Conservation (phyloP, 2,888 invertebrate genomes). For the Megalurothrips usitatus region DNA sequence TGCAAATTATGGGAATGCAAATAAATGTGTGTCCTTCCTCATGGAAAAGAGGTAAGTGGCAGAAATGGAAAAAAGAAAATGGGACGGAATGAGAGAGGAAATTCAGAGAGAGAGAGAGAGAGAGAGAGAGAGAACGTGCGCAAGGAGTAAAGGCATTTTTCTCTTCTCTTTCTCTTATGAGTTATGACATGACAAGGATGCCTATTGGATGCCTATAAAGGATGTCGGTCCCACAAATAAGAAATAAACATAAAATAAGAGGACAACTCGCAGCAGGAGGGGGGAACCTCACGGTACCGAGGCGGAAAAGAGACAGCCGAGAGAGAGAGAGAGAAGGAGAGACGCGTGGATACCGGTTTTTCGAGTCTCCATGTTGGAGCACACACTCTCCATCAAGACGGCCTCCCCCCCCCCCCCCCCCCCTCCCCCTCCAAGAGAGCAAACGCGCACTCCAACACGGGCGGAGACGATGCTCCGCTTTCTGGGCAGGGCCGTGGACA, state of each 20-base stretch:
- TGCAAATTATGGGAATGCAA: too few species aligned
- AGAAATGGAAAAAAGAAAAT: neutral
- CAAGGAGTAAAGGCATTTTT: neutral
- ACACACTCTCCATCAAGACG: conserved; percentile 7
- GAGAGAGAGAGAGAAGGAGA: neutral
- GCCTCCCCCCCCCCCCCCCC: neutral
- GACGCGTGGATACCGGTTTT: conserved; percentile 1
- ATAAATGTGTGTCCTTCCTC: too few species aligned
- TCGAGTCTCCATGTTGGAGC: conserved; percentile 24
- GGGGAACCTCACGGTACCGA: neutral
- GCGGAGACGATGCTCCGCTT: neutral
- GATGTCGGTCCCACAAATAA: conserved; percentile 24
- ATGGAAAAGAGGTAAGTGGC: too few species aligned
- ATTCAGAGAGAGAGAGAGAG: neutral
- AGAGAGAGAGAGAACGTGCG: neutral
- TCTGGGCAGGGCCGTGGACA: neutral
- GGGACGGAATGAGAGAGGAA: neutral
- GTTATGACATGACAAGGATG: conserved; percentile 11
- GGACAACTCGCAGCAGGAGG: neutral
- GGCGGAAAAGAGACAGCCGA: neutral
- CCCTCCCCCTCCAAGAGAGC: neutral
- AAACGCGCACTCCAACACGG: neutral
- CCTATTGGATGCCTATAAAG: conserved; percentile 26
- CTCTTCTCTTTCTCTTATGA: neutral
- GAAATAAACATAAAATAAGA: conserved; percentile 27